Evolutionary conservation across 2,797 vertebrate genomes (phyloP).

Genomic region (Notamacropus eugenii): DNA sequence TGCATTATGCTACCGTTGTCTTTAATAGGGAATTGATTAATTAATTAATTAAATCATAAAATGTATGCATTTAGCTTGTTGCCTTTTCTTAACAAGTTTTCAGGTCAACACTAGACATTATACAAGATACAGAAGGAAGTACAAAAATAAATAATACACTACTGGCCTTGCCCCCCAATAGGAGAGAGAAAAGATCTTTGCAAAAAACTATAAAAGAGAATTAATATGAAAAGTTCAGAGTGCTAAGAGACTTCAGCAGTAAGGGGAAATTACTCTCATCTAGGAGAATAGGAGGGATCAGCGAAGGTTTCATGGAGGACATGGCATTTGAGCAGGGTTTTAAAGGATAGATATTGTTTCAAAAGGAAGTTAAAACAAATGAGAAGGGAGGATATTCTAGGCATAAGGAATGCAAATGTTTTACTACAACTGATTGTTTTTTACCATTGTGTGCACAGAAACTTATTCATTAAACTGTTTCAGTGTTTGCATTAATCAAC

Average conservation of each 20-base stretch:
- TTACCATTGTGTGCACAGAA: background rate
- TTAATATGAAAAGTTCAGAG: background rate
- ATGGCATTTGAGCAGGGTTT: background rate
- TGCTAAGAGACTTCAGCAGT: background rate
- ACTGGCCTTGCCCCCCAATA: background rate
- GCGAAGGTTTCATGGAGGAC: background rate
- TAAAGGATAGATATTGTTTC: conserved; percentile 21
- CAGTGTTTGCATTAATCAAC: background rate
- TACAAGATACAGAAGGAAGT: background rate
- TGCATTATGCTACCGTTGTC: too few species aligned
- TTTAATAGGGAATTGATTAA: too few species aligned
- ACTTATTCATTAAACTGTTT: background rate
- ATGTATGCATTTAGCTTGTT: too few species aligned
- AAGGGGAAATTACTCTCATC: background rate
- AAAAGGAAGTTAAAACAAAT: background rate
- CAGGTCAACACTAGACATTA: too few species aligned
- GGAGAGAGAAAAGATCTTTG: background rate
- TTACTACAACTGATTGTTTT: background rate
- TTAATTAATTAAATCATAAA: too few species aligned
- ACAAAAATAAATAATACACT: background rate
- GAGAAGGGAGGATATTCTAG: background rate
- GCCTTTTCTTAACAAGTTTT: too few species aligned
- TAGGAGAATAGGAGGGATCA: background rate
- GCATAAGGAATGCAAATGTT: background rate
- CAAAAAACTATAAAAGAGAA: conserved; percentile 11